Evolutionary conservation across 2,113 vertebrate genomes (phyloP).

Genomic region (Gambusia affinis): DNA sequence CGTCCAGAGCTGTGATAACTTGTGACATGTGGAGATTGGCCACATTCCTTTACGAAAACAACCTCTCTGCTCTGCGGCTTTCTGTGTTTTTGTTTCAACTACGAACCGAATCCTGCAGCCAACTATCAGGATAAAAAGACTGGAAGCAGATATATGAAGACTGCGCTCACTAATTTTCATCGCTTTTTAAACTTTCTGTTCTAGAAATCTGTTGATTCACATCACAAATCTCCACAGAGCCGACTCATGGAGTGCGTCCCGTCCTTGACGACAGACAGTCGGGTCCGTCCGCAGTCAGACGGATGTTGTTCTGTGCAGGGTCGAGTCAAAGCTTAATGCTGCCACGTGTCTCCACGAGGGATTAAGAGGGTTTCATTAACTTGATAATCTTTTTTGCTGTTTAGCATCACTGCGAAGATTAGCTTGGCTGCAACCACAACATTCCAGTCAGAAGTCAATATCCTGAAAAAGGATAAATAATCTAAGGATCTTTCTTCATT

Average conservation of each 20-base stretch:
- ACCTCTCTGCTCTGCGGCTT: not conserved
- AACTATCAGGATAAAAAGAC: conserved; percentile 4
- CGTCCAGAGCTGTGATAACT: not conserved
- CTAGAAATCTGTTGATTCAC: conserved; percentile 33
- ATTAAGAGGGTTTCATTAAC: conserved; percentile 41
- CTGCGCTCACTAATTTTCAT: conserved; percentile 45
- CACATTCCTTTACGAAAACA: conserved; percentile 34
- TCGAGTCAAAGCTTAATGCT: conserved; percentile 5
- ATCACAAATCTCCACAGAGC: conserved; percentile 66
- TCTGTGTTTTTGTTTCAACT: conserved; percentile 30
- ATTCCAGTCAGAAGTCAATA: conserved; percentile 17
- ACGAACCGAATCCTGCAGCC: conserved; percentile 6
- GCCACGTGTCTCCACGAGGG: conserved; percentile 35
- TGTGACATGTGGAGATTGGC: conserved; percentile 7
- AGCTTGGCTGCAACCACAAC: conserved; percentile 2
- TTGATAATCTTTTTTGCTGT: conserved; percentile 6
- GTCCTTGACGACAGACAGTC: not conserved
- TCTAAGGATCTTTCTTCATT: not conserved
- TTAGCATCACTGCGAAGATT: conserved; percentile 9
- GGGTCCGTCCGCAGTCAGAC: conserved; percentile 1
- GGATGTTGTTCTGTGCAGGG: conserved; percentile 13
- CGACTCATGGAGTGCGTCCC: conserved; percentile 12
- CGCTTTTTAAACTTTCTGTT: conserved; percentile 26
- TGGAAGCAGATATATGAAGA: conserved; percentile 25
- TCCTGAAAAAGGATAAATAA: not conserved